Percentiles rank a stretch among this genome's conserved stretches.
Conservation (phyloP, 1,140 invertebrate species). For the Achatina immaculata region DNA sequence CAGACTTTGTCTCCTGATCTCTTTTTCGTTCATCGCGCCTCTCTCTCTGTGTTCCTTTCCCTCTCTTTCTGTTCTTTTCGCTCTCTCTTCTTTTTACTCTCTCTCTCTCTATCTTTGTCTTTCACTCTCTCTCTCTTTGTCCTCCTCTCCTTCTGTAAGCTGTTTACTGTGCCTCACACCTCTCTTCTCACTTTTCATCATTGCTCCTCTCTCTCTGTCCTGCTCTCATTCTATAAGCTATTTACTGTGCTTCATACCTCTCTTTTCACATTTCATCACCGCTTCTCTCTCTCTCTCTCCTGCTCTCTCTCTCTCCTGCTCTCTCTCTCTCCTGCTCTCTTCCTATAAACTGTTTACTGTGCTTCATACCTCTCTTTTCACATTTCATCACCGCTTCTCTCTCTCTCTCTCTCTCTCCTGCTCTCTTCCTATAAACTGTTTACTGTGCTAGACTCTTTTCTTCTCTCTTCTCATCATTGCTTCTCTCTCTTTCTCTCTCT, state of each 20-base stretch:
- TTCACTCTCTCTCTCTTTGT: not conserved
- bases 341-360: not conserved
- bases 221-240: not conserved
- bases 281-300: too few relatives aligned
- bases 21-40: not conserved
- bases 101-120: not conserved
- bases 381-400: not conserved
- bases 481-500: constrained; percentile 29
- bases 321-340: not conserved
- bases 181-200: not conserved
- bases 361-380: not conserved
- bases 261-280: not conserved
- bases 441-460: not conserved
- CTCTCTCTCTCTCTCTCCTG: not conserved
- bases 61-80: not conserved
- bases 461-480: not conserved
- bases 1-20: not conserved
- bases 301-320: too few relatives aligned
- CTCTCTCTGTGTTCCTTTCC: not conserved
- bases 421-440: not conserved
- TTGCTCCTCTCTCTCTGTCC: not conserved
- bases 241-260: not conserved
- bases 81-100: not conserved
- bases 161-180: not conserved
- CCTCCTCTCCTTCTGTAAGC: not conserved